Percentiles rank a stretch among this genome's conserved stretches.
phyloP scores from a whole-genome alignment of 2,113 vertebrate species.

The Erythrocercus mccallii region DNA sequence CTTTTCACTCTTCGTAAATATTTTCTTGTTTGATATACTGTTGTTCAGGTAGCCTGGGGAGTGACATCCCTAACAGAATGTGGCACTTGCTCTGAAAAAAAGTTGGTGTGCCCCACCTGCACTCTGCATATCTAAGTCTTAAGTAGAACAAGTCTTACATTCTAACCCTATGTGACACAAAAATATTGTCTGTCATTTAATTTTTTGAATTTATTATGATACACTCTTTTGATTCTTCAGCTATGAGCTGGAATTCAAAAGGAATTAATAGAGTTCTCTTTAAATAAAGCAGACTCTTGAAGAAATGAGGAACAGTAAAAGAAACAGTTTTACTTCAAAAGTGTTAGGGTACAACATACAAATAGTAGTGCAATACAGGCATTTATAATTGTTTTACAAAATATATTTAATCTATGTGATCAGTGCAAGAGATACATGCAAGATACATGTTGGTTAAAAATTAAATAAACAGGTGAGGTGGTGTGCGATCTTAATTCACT shows the following conservation, averaged over 20 bases:
- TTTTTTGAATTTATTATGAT: not conserved
- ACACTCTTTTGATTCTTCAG: not conserved
- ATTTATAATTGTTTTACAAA: not conserved
- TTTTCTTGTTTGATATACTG: not conserved
- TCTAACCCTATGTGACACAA: not conserved
- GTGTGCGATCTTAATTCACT: not conserved
- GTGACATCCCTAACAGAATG: not conserved
- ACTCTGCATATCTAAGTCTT: not conserved
- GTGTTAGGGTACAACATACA: not conserved
- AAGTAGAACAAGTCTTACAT: not conserved
- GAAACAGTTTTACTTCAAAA: not conserved
- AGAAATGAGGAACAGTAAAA: not conserved
- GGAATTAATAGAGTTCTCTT: not conserved
- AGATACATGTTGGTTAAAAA: not conserved
- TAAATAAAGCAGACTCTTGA: not conserved
- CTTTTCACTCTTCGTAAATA: not conserved
- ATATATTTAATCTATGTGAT: not conserved
- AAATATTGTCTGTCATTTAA: not conserved
- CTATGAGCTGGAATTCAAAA: not conserved
- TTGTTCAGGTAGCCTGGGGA: not conserved
- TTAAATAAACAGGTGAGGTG: not conserved
- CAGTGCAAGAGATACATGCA: not conserved
- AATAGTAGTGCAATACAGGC: not conserved
- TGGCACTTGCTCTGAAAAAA: not conserved
- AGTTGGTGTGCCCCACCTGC: not conserved